phyloP scores from a whole-genome alignment of 1,140 invertebrate genomes.

The Trinorchestia longiramus region DNA sequence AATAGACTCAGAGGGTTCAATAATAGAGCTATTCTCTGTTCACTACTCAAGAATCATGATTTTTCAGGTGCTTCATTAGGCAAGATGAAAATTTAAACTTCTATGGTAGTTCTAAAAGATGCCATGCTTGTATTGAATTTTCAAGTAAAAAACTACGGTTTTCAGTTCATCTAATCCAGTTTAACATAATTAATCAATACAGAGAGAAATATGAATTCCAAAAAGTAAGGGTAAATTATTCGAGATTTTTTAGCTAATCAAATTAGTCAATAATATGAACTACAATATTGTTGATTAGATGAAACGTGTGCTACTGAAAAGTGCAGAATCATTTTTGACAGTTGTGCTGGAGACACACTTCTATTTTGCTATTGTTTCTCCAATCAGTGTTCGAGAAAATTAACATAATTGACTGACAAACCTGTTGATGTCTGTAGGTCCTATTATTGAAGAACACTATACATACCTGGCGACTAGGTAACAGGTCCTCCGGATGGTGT shows the following conservation, averaged over 20 bases:
- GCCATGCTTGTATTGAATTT: not conserved
- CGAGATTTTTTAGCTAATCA: not conserved
- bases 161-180: too few species aligned
- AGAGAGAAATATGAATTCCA: not conserved
- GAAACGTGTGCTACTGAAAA: too few species aligned
- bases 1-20: not conserved
- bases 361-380: not conserved
- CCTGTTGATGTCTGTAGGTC: not conserved
- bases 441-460: not conserved
- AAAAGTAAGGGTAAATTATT: not conserved
- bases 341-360: not conserved
- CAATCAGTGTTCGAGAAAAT: not conserved
- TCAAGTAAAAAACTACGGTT: not conserved
- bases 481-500: constrained; percentile 52
- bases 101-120: not conserved
- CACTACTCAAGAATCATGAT: not conserved
- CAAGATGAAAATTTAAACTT: not conserved
- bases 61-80: not conserved
- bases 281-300: too few species aligned
- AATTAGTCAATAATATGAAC: too few species aligned
- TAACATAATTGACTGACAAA: not conserved
- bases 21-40: not conserved
- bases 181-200: not conserved
- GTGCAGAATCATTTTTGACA: not conserved
- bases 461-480: constrained; percentile 57